phyloP scores from a whole-genome alignment of 1,140 invertebrate genomes.

The Cherax quadricarinatus region DNA sequence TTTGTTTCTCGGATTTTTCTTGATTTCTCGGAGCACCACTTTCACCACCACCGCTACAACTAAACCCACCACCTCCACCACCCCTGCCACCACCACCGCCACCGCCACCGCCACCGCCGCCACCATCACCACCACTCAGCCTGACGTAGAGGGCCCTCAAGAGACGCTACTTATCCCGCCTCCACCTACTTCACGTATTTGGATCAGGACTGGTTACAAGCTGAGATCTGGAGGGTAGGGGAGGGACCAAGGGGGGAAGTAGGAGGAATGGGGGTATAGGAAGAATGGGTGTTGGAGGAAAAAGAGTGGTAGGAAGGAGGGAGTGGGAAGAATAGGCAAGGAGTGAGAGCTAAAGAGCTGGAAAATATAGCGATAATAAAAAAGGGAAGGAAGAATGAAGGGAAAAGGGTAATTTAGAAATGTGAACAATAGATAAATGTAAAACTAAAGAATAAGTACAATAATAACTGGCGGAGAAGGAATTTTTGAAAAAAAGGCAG shows the following conservation, averaged over 20 bases:
- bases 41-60: too few relatives aligned
- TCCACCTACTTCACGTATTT: slow-evolving; percentile 16
- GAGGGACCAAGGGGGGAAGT: neutral
- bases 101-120: too few relatives aligned
- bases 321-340: neutral
- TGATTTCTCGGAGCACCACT: too few relatives aligned
- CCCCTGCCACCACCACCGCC: too few relatives aligned
- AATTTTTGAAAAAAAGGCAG: neutral
- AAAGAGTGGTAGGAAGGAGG: neutral
- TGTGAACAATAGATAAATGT: neutral
- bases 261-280: neutral
- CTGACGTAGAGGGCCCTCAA: slow-evolving; percentile 17
- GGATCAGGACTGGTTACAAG: slow-evolving; percentile 17
- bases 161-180: slow-evolving; percentile 27
- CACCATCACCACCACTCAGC: neutral
- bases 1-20: too few relatives aligned
- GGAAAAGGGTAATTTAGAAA: too few relatives aligned
- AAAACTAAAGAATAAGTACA: neutral
- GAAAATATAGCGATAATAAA: too few relatives aligned
- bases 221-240: neutral
- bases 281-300: neutral
- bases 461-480: neutral
- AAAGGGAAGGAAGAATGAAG: too few relatives aligned
- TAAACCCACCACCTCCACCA: too few relatives aligned
- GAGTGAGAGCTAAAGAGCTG: neutral